phyloP scores from a whole-genome alignment of 2,797 vertebrate species.

The Nannoperca australis region DNA sequence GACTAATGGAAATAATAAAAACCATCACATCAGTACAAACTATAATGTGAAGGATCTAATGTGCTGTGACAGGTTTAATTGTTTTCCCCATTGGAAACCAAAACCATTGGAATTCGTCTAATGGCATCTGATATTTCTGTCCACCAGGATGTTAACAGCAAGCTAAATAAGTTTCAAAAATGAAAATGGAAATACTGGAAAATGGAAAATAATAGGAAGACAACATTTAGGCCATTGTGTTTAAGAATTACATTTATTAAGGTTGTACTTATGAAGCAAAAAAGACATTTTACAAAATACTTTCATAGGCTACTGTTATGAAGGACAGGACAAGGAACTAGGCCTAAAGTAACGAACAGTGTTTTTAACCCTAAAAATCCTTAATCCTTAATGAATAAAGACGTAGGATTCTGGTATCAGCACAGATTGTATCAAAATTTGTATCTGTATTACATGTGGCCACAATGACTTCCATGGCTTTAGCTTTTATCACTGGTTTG shows the following conservation, averaged over 20 bases:
- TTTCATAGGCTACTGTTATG: neutral
- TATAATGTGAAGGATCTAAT: neutral
- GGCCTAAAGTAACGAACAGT: neutral
- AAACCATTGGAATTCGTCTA: neutral
- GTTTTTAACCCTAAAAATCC: neutral
- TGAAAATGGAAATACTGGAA: neutral
- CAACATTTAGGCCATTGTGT: neutral
- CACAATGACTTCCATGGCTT: neutral
- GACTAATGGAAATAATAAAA: neutral
- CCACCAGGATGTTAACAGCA: neutral
- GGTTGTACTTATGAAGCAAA: conserved; percentile 16
- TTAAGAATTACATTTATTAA: conserved; percentile 21
- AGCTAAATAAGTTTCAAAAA: neutral
- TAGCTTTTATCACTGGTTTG: conserved; percentile 16
- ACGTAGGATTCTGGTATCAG: neutral
- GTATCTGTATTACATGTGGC: neutral
- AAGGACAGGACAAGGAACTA: neutral
- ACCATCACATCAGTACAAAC: neutral
- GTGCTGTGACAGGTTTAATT: neutral
- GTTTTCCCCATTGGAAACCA: neutral
- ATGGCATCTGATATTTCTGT: neutral
- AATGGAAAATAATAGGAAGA: too few relatives aligned
- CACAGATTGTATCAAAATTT: neutral
- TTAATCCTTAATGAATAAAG: neutral
- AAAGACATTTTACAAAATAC: neutral